These are phyloP conservation scores for Paraescarpia echinospica DNA, from an alignment of 1,140 invertebrate species.

Conservation along the genomic window DNA sequence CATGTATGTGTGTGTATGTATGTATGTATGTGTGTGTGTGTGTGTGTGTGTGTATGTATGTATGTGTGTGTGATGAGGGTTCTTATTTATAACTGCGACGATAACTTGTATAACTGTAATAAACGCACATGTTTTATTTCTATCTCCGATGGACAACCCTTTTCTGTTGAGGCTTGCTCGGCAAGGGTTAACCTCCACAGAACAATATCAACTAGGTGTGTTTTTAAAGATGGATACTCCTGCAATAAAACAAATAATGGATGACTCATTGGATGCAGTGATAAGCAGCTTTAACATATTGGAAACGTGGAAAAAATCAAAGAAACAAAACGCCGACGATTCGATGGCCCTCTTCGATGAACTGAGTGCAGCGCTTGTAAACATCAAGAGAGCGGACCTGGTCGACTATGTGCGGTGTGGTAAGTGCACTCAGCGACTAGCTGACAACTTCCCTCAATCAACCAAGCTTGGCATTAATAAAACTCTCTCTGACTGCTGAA, in stretches of 20 bases:
- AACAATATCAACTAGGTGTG: not conserved
- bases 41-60: too few species aligned
- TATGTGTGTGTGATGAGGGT: not conserved
- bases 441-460: too few species aligned
- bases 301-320: not conserved
- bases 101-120: not conserved
- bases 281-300: not conserved
- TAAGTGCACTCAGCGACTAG: not conserved
- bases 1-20: not conserved
- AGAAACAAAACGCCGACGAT: not conserved
- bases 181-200: not conserved
- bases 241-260: not conserved
- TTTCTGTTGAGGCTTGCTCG: not conserved
- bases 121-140: not conserved
- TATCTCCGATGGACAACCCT: not conserved
- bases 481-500: too few species aligned
- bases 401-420: not conserved
- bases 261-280: not conserved
- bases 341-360: not conserved
- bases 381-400: not conserved
- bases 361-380: not conserved
- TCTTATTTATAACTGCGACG: too few species aligned
- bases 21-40: not conserved
- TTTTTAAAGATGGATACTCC: not conserved
- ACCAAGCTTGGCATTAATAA: too few species aligned